A percentile compares a stretch with the other conserved stretches of the same genome.
phyloP scores from a whole-genome alignment of 2,888 invertebrate genomes.

The Lamproptera curius region DNA sequence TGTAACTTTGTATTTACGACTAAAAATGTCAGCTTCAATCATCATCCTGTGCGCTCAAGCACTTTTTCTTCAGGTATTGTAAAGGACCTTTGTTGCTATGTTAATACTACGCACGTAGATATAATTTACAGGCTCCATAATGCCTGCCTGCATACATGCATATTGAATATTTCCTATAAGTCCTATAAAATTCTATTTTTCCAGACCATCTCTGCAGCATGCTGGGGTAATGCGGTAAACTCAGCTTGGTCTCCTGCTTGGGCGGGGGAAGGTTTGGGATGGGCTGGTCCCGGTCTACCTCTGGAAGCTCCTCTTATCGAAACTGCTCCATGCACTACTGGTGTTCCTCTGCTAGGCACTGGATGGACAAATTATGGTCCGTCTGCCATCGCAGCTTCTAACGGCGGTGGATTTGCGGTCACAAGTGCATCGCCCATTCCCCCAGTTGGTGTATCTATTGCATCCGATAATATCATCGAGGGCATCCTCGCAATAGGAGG shows the following conservation, averaged over 20 bases:
- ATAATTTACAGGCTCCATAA: too few species aligned
- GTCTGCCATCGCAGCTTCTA: slow-evolving; percentile 26
- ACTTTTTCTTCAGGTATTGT: too few species aligned
- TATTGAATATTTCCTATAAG: too few species aligned
- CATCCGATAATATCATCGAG: slow-evolving; percentile 38
- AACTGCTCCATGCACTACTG: slow-evolving; percentile 1
- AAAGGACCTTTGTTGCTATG: too few species aligned
- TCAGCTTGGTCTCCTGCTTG: not conserved
- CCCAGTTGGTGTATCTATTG: slow-evolving; percentile 31
- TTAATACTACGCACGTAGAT: too few species aligned
- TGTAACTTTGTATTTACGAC: too few species aligned
- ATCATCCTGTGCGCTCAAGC: too few species aligned
- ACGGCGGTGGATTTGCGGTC: slow-evolving; percentile 29
- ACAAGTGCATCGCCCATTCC: slow-evolving; percentile 35
- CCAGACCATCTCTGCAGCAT: not conserved
- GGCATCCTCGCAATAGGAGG: slow-evolving; percentile 33
- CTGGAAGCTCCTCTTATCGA: slow-evolving; percentile 4
- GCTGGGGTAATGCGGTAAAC: not conserved
- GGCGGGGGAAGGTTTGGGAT: slow-evolving; percentile 2
- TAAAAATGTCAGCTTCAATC: too few species aligned
- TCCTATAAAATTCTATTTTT: not conserved
- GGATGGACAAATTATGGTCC: slow-evolving; percentile 20
- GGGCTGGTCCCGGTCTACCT: not conserved
- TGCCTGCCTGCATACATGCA: too few species aligned
- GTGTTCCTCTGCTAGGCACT: not conserved